phyloP scores from a whole-genome alignment of 1,140 invertebrate species.

The Tribolium castaneum region DNA sequence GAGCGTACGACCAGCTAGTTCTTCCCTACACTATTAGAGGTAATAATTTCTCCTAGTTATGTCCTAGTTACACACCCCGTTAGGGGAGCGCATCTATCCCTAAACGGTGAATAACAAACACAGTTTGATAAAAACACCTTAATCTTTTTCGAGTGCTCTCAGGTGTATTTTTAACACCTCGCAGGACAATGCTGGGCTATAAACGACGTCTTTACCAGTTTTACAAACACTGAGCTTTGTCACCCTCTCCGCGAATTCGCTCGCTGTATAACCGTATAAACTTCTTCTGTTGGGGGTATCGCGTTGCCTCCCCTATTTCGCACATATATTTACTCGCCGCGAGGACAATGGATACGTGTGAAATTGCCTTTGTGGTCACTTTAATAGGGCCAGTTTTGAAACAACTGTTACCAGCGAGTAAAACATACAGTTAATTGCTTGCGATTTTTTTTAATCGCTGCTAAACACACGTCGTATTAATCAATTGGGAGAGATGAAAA shows the following conservation, averaged over 20 bases:
- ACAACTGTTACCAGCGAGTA: slow-evolving; percentile 17
- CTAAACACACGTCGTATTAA: slow-evolving; percentile 13
- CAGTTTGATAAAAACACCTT: slow-evolving; percentile 52
- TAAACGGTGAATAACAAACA: slow-evolving; percentile 50
- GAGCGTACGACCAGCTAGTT: slow-evolving; percentile 38
- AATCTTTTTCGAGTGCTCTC: slow-evolving; percentile 51
- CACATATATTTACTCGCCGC: slow-evolving; percentile 37
- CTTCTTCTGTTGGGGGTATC: slow-evolving; percentile 50
- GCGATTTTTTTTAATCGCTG: slow-evolving; percentile 2
- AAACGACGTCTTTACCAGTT: slow-evolving; percentile 32
- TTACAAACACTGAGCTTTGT: slow-evolving; percentile 27
- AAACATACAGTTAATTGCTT: slow-evolving; percentile 3
- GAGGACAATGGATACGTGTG: slow-evolving; percentile 50
- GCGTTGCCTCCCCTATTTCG: slow-evolving; percentile 38
- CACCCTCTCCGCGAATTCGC: slow-evolving; percentile 43
- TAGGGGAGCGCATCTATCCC: slow-evolving; percentile 40
- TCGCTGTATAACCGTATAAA: slow-evolving; percentile 50
- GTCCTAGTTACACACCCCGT: slow-evolving; percentile 36
- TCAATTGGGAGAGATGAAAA: not conserved
- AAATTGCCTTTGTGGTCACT: slow-evolving; percentile 53
- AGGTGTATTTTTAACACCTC: slow-evolving; percentile 54
- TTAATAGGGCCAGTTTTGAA: slow-evolving; percentile 50
- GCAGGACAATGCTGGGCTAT: slow-evolving; percentile 41
- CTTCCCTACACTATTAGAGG: slow-evolving; percentile 43
- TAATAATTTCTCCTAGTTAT: slow-evolving; percentile 44